phyloP scores from a whole-genome alignment of 2,888 invertebrate species.

The Hesperia comma region DNA sequence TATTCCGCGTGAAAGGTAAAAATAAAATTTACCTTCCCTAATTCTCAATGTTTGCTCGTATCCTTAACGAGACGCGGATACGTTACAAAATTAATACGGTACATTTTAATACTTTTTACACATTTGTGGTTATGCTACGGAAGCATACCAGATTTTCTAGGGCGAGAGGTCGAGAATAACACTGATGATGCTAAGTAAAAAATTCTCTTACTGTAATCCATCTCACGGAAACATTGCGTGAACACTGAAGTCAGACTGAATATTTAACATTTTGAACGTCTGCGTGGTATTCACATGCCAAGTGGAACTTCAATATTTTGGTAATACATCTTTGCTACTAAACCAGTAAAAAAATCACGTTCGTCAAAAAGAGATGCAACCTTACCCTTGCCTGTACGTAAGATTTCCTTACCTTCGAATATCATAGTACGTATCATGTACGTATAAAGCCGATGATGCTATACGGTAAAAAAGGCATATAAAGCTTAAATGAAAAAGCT shows the following conservation, averaged over 20 bases:
- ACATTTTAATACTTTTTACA: slow-evolving; percentile 18
- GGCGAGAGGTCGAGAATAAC: slow-evolving; percentile 18
- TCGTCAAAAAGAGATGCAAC: too few species aligned
- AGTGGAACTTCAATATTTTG: slow-evolving; percentile 22
- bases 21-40: slow-evolving; percentile 18
- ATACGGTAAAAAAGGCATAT: too few species aligned
- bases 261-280: slow-evolving; percentile 20
- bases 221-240: slow-evolving; percentile 15
- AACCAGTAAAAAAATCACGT: too few species aligned
- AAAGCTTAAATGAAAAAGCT: too few species aligned
- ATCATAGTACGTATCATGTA: too few species aligned
- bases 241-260: slow-evolving; percentile 6
- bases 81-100: slow-evolving; percentile 12
- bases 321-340: not conserved
- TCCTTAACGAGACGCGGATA: slow-evolving; percentile 12
- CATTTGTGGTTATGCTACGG: slow-evolving; percentile 11
- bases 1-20: not conserved
- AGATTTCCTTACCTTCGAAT: too few species aligned
- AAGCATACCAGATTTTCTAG: slow-evolving; percentile 16
- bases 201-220: slow-evolving; percentile 16
- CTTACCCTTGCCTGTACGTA: too few species aligned
- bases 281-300: slow-evolving; percentile 7
- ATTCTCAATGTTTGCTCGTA: slow-evolving; percentile 7
- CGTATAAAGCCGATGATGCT: too few species aligned
- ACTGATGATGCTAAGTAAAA: slow-evolving; percentile 25